phyloP scores from a whole-genome alignment of 2,888 invertebrate species.

The Erynnis tages region DNA sequence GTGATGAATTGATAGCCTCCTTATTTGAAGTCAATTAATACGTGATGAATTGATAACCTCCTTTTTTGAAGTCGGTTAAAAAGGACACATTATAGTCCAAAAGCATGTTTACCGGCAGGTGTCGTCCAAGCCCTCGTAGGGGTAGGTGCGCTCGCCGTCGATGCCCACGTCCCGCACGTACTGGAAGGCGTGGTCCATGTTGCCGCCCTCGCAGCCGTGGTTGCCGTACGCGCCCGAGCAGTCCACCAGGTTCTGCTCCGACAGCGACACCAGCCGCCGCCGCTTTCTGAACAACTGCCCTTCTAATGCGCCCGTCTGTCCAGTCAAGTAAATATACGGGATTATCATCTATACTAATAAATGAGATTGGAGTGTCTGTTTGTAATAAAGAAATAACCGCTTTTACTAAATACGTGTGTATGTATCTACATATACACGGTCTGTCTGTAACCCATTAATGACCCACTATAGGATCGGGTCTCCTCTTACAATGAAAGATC shows the following conservation, averaged over 20 bases:
- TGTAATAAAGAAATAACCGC: no score
- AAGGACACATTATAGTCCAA: background rate
- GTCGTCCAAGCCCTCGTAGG: conserved; percentile 89
- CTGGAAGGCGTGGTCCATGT: conserved; percentile 90
- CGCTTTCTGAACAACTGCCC: conserved; percentile 92
- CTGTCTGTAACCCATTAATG: no score
- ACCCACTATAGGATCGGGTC: no score
- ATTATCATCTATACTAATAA: no score
- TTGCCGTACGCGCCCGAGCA: conserved; percentile 92
- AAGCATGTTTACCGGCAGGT: conserved; percentile 76
- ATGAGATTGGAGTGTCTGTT: no score
- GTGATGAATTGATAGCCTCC: no score
- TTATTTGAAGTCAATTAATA: no score
- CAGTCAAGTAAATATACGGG: no score
- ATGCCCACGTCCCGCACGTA: conserved; percentile 92
- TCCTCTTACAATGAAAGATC: no score
- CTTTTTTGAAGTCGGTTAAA: background rate
- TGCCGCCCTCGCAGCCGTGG: conserved; percentile 94
- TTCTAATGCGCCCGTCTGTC: conserved; percentile 93
- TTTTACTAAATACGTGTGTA: no score
- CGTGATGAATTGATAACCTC: no score
- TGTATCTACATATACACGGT: no score
- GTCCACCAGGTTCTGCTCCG: conserved; percentile 96
- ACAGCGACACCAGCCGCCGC: conserved; percentile 90
- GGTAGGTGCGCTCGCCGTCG: conserved; percentile 93